These are phyloP conservation scores for Natrix natrix DNA, from an alignment of 2,797 vertebrate genomes.

Conservation along the genomic window DNA sequence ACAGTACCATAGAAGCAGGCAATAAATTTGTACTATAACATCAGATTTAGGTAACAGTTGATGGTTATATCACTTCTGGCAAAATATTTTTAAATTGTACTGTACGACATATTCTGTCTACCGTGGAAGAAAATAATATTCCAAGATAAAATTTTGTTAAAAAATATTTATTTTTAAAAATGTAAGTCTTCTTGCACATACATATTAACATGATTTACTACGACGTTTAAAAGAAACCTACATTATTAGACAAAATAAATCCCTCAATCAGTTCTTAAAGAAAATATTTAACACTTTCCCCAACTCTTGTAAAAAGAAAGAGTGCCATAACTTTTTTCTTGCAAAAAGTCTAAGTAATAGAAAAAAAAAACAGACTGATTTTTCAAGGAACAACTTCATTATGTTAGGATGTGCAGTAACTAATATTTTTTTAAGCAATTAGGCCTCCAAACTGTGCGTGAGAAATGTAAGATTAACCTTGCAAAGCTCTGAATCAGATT, in stretches of 20 bases:
- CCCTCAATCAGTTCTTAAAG: constrained; percentile 71
- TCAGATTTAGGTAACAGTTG: background rate
- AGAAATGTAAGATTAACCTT: constrained; percentile 17
- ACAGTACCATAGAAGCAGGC: background rate
- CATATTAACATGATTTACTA: constrained; percentile 73
- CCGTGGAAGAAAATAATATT: background rate
- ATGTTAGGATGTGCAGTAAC: constrained; percentile 34
- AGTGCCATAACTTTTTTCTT: constrained; percentile 64
- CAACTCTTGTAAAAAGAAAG: constrained; percentile 57
- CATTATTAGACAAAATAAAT: constrained; percentile 71
- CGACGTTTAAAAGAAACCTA: constrained; percentile 69
- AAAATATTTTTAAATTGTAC: background rate
- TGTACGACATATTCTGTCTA: constrained; percentile 28
- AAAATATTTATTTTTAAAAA: constrained; percentile 85
- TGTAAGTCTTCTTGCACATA: constrained; percentile 73
- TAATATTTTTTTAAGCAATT: constrained; percentile 26
- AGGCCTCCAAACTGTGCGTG: constrained; percentile 41
- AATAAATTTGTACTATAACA: background rate
- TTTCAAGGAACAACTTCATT: constrained; percentile 60
- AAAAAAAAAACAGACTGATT: constrained; percentile 59
- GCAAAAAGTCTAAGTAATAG: constrained; percentile 68
- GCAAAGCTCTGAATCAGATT: constrained; percentile 11
- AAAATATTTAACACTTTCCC: constrained; percentile 68
- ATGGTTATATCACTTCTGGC: background rate
- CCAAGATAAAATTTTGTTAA: constrained; percentile 67